These are phyloP conservation scores for Notolepis coatsorum DNA, from an alignment of 2,797 vertebrate genomes.

Conservation along the genomic window DNA sequence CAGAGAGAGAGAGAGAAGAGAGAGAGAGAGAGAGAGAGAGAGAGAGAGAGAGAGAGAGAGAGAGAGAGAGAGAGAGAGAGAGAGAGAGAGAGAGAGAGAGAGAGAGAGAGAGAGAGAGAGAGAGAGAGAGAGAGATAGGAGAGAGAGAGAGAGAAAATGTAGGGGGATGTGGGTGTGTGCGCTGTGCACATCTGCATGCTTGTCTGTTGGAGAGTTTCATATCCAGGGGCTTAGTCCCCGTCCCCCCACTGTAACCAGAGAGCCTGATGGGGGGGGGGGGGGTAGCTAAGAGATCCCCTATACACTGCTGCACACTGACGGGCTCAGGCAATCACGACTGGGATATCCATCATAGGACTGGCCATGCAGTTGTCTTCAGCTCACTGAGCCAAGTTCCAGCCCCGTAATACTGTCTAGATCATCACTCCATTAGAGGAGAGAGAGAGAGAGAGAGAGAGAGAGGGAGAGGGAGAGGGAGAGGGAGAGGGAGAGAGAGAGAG, in stretches of 20 bases:
- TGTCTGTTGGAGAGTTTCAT: conserved; percentile 55
- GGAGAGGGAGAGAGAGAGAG: conserved; percentile 9
- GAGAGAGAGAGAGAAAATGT: no score
- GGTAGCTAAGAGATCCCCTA: conserved; percentile 32
- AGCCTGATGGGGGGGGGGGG: conserved; percentile 33
- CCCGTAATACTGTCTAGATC: conserved; percentile 60
- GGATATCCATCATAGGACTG: conserved; percentile 58
- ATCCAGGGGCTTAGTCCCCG: conserved; percentile 48
- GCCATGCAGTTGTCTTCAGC: conserved; percentile 26
- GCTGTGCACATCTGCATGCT: conserved; percentile 7
- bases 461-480: neutral
- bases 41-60: no score
- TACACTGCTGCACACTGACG: conserved; percentile 17
- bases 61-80: no score
- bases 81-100: no score
- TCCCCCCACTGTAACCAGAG: conserved; percentile 39
- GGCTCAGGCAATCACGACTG: conserved; percentile 56
- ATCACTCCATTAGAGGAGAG: conserved; percentile 53
- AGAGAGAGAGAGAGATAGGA: no score
- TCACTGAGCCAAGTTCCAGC: conserved; percentile 48
- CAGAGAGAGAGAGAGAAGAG: no score
- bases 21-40: no score
- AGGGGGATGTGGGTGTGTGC: neutral
- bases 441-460: conserved; percentile 20
- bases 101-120: no score